phyloP scores from a whole-genome alignment of 2,888 invertebrate species.

The Drosophila barbarae region DNA sequence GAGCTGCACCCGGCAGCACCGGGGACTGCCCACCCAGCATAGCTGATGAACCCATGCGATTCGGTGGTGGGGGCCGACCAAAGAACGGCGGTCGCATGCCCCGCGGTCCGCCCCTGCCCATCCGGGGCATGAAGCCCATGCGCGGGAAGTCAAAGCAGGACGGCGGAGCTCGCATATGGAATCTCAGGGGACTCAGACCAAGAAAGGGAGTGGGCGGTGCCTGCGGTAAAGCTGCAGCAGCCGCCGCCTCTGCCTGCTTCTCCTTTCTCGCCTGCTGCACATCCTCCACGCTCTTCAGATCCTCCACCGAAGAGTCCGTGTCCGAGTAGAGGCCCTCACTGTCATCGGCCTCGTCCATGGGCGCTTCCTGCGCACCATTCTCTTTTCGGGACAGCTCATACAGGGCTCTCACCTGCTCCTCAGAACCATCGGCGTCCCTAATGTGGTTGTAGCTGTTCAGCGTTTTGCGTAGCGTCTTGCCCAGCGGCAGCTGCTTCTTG shows the following conservation, averaged over 20 bases:
- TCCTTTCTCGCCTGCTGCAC: constrained; percentile 64
- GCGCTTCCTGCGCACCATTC: constrained; percentile 27
- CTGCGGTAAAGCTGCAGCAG: constrained; percentile 45
- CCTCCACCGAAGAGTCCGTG: constrained; percentile 59
- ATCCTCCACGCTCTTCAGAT: constrained; percentile 51
- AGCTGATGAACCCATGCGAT: constrained; percentile 11
- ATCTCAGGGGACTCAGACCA: constrained; percentile 50
- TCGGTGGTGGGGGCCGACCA: constrained; percentile 29
- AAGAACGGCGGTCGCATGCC: constrained; percentile 65
- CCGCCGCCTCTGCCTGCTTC: constrained; percentile 64
- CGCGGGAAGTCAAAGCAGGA: constrained; percentile 53
- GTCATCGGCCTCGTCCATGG: constrained; percentile 49
- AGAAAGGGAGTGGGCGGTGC: constrained; percentile 43
- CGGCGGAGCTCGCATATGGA: constrained; percentile 54
- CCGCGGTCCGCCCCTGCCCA: constrained; percentile 61
- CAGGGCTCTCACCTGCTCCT: constrained; percentile 63
- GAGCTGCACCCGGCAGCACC: constrained; percentile 37
- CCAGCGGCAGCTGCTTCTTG: constrained; percentile 49
- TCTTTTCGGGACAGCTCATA: constrained; percentile 66
- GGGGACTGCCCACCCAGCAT: background rate
- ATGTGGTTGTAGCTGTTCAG: constrained; percentile 5
- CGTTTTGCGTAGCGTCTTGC: constrained; percentile 60
- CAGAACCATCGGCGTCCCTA: constrained; percentile 47
- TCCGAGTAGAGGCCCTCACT: constrained; percentile 63
- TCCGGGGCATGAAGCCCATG: constrained; percentile 62